Percentiles rank a stretch among this genome's conserved stretches.
Conservation (phyloP, 1,140 invertebrate genomes). For the Diachasma alloeum region DNA sequence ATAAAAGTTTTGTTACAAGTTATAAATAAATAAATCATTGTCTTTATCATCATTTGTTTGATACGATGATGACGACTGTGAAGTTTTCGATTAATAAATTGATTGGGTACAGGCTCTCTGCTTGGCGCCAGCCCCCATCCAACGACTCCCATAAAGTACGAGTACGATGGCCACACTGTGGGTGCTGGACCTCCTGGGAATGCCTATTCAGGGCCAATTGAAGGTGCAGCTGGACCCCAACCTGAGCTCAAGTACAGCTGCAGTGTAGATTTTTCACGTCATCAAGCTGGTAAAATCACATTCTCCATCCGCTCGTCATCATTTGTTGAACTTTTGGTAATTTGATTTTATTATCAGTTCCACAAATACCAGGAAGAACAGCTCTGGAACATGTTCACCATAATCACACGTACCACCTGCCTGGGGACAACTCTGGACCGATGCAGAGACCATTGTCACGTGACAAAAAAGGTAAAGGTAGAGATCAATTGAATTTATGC, state of each 20-base stretch:
- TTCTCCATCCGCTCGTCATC: too few relatives aligned
- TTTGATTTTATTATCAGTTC: conserved; percentile 4
- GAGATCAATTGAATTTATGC: not conserved
- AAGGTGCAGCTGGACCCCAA: conserved; percentile 67
- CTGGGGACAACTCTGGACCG: conserved; percentile 76
- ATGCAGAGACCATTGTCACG: conserved; percentile 75
- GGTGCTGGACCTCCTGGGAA: conserved; percentile 65
- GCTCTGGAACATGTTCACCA: conserved; percentile 75
- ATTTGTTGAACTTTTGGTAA: too few relatives aligned
- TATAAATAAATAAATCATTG: too few relatives aligned
- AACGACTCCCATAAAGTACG: conserved; percentile 70
- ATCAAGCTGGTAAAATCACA: conserved; percentile 66
- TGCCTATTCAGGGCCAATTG: conserved; percentile 61
- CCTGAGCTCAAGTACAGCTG: conserved; percentile 78
- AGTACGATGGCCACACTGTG: conserved; percentile 67
- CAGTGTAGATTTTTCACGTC: conserved; percentile 74
- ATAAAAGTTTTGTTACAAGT: too few relatives aligned
- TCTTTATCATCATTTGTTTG: too few relatives aligned
- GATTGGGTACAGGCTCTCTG: conserved; percentile 44
- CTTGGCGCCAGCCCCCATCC: conserved; percentile 58
- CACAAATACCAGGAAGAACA: conserved; percentile 56
- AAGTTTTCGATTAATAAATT: too few relatives aligned
- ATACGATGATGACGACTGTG: too few relatives aligned
- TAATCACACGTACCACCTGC: conserved; percentile 86
- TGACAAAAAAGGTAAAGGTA: conserved; percentile 70